Base-by-base conservation (phyloP, 2,888 invertebrate species). In the Tillus elongatus region DNA sequence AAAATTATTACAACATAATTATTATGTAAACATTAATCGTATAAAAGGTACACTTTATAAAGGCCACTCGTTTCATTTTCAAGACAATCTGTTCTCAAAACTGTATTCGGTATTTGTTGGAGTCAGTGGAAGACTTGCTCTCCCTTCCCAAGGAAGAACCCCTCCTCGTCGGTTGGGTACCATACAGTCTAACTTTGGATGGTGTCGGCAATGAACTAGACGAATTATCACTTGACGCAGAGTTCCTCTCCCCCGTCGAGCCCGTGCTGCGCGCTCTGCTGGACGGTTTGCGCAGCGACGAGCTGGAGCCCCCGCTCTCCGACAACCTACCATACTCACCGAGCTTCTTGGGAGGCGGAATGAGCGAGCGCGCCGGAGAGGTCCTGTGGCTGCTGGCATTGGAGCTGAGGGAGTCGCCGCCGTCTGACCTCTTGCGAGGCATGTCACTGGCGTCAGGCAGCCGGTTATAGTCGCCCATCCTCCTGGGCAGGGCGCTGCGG, bases 31-130 rank as follows among this genome's bases (percentile, higher is more conserved):
- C n/a, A n/a, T n/a, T n/a, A n/a, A n/a, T n/a, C n/a, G n/a, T n/a
- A n/a, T n/a, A n/a, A n/a, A n/a, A n/a, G n/a, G n/a, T n/a, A n/a
- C n/a, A n/a, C n/a, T n/a, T n/a, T n/a, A n/a, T n/a, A n/a, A n/a
- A n/a, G n/a, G n/a, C n/a, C n/a, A n/a, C n/a, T n/a, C n/a, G n/a
- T n/a, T n/a, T n/a, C n/a, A n/a, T n/a, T n/a, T n/a, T n/a, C n/a
- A n/a, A n/a, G n/a, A n/a, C n/a, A n/a, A n/a, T n/a, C n/a, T n/a
- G n/a, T n/a, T 9, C 10, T 37, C 69, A 83, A 63, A 83, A 83
- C 57, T 82, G 82, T 56, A 83, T 82, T 42, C 82, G 73, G 59
- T 82, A 83, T 60, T 81, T 81, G 57, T 75, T 79, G 14, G 73
- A 71, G 41, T 64, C 64, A 29, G 57, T 57, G 36, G 59, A 60